Evolutionary conservation across 1,140 invertebrate genomes (phyloP), one percentile per base, ranked within the genome.

Genomic region (Diachasmimorpha longicaudata): DNA sequence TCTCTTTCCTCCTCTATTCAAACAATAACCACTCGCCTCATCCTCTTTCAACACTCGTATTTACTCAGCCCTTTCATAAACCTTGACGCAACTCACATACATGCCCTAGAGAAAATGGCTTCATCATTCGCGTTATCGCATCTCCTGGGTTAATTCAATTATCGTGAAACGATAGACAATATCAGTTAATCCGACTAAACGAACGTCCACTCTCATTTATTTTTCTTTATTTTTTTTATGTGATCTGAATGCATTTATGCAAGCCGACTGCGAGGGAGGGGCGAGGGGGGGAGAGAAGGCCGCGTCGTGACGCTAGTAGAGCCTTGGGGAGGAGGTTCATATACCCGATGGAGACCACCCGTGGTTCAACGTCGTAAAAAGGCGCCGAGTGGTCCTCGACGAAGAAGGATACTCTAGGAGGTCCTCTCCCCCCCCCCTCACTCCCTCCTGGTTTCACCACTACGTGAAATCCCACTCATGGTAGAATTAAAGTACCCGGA

Each of bases 261-360:
- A 63, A 42, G 72, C n/a, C 19, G 31, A 16, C 52, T 5, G 39
- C n/a, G n/a, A n/a, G n/a, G n/a, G n/a, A n/a, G 4, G 58, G 39
- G 58, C 13, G 16, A 72, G 39, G 66, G 66, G 42, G 55, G 25
- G 19, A 31, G 37, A 19, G 36, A 72, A 63, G 39, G 77, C 75
- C 75, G 74, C 74, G 68, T 73, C 71, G 73, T 75, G 75, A 79
- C 72, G 74, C 42, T 68, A 21, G 58, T 66, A 11, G 55, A 16
- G 55, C 16, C 52, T 36, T 70, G 36, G 58, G 13, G 25, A 70
- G 16, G 48, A 67, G 21, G 69, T 66, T 52, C 31, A 21, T 23
- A 70, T 70, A 42, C 21, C 39, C 36, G 48, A 8, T 36, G 36
- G 31, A 39, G 86, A 87, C 86, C 85, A 88, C 86, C 86, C 86